These are phyloP conservation scores for Valencia hispanica DNA, from an alignment of 2,797 vertebrate species.

Conservation along the genomic window DNA sequence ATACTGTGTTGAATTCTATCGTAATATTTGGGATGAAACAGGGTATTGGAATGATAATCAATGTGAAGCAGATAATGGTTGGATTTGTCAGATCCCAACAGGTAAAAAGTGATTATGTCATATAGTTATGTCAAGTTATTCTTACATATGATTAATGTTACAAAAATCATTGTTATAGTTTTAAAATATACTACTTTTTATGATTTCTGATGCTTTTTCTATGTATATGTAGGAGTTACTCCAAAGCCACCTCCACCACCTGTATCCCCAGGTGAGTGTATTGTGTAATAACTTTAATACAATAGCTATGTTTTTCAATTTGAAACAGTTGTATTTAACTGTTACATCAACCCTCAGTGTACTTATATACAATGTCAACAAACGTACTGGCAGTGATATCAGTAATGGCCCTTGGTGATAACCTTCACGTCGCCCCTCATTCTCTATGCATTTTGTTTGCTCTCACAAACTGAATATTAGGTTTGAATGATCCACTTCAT, in stretches of 20 bases:
- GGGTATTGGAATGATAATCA: constrained; percentile 85
- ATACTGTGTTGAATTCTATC: constrained; percentile 80
- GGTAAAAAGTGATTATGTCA: constrained; percentile 68
- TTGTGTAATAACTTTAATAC: neutral
- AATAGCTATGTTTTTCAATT: neutral
- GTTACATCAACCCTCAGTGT: neutral
- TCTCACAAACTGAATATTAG: neutral
- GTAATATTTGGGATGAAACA: neutral
- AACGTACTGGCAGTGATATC: neutral
- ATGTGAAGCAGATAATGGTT: constrained; percentile 80
- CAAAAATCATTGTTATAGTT: neutral
- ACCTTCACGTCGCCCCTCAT: neutral
- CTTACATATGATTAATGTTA: neutral
- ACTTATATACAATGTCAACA: neutral
- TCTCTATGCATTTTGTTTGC: neutral
- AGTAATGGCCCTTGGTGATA: neutral
- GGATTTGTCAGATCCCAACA: constrained; percentile 88
- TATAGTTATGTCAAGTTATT: neutral
- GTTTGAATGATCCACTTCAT: neutral
- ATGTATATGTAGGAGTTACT: constrained; percentile 75
- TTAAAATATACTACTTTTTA: neutral
- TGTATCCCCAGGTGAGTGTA: constrained; percentile 20
- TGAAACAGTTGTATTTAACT: neutral
- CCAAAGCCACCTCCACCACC: constrained; percentile 75
- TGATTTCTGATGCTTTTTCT: neutral